Evolutionary conservation across 2,888 invertebrate genomes (phyloP).

Genomic region (Lapara coniferarum): DNA sequence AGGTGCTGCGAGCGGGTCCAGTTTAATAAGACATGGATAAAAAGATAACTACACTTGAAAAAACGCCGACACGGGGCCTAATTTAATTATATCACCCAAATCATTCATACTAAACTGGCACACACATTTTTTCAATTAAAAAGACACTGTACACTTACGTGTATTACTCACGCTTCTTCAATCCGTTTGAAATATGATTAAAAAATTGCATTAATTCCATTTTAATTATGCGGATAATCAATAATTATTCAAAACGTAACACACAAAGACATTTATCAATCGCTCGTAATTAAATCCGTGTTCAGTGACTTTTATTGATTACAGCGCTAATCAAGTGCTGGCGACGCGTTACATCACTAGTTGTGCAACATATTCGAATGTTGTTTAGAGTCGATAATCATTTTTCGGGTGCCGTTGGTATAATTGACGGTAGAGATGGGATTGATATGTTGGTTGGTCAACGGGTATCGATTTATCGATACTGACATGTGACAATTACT

Average conservation of each 20-base stretch:
- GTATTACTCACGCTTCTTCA: not conserved
- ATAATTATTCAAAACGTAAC: conserved; percentile 37
- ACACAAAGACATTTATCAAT: conserved; percentile 38
- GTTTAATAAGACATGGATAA: no score
- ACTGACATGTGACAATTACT: conserved; percentile 16
- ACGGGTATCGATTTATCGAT: conserved; percentile 10
- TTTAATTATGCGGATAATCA: conserved; percentile 28
- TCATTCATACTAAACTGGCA: no score
- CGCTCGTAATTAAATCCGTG: conserved; percentile 37
- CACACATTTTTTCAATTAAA: not conserved
- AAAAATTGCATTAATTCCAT: conserved; percentile 10
- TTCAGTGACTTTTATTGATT: conserved; percentile 42
- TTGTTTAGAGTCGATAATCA: conserved; percentile 12
- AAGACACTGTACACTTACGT: not conserved
- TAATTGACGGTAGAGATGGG: conserved; percentile 9
- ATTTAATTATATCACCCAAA: no score
- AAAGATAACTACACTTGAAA: no score
- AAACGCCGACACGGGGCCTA: no score
- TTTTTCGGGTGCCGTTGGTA: conserved; percentile 15
- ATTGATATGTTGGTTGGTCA: conserved; percentile 8
- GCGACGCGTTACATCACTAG: conserved; percentile 27
- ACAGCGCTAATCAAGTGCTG: conserved; percentile 18
- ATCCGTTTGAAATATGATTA: not conserved
- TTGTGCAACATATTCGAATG: conserved; percentile 17
- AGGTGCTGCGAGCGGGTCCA: no score